These are phyloP conservation scores for Agriotes lineatus DNA, from an alignment of 2,888 invertebrate genomes.

Conservation along the genomic window DNA sequence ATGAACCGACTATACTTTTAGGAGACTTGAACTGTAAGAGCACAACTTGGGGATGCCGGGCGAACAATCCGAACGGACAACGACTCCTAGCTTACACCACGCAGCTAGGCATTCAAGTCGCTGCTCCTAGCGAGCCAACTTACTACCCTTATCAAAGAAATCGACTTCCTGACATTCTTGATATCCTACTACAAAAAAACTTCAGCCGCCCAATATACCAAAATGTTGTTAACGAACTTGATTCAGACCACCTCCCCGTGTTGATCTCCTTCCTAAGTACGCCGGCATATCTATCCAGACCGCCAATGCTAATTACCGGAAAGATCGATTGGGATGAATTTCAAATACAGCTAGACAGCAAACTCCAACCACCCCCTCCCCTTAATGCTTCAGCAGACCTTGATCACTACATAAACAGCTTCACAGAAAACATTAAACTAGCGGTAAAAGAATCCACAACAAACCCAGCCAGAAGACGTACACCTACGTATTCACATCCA, in stretches of 20 bases:
- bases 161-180: too few species aligned
- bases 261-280: neutral
- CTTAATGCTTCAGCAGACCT: too few species aligned
- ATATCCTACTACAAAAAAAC: too few species aligned
- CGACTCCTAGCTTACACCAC: neutral
- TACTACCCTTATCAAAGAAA: too few species aligned
- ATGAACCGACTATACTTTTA: neutral
- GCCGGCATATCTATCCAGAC: neutral
- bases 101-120: too few species aligned
- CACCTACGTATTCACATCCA: neutral
- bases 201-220: too few species aligned
- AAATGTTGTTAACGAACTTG: neutral
- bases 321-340: neutral
- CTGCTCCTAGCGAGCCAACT: too few species aligned
- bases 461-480: neutral
- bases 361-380: neutral
- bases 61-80: neutral
- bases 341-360: neutral
- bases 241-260: constrained; percentile 3
- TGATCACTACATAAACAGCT: neutral
- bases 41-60: neutral
- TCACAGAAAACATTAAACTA: neutral
- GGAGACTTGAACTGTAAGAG: neutral
- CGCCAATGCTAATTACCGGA: neutral
- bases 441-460: neutral